Conservation (phyloP, 2,797 vertebrate genomes). For the Diplodus sargus region DNA sequence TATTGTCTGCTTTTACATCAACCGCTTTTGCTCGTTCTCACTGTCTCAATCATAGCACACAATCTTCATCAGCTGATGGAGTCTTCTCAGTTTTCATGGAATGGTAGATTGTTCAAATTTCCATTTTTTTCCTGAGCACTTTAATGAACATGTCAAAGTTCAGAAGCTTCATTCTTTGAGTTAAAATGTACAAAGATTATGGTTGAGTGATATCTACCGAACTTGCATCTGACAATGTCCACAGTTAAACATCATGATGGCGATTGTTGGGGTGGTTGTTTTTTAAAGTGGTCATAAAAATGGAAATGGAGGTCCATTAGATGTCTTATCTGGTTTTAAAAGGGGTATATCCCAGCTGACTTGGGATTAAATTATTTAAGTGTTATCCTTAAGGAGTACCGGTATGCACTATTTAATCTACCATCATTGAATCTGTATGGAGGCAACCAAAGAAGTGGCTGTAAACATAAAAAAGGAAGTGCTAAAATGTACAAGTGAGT, state of each 20-base stretch:
- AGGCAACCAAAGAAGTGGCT: not conserved
- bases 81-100: too few species aligned
- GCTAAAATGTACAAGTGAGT: not conserved
- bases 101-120: too few species aligned
- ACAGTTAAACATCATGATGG: too few species aligned
- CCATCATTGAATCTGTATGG: not conserved
- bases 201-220: too few species aligned
- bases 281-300: not conserved
- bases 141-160: not conserved
- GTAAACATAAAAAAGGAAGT: constrained; percentile 8
- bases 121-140: not conserved
- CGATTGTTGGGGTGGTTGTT: too few species aligned
- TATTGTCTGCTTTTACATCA: not conserved
- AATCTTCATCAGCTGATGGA: too few species aligned
- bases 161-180: not conserved
- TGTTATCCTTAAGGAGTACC: not conserved
- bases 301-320: not conserved
- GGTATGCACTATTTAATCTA: not conserved
- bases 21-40: not conserved
- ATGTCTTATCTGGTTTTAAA: not conserved
- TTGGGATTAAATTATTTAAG: not conserved
- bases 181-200: not conserved
- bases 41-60: too few species aligned
- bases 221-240: too few species aligned
- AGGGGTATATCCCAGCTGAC: not conserved